These are phyloP conservation scores for Drosophila pallidifrons DNA, from an alignment of 1,140 invertebrate species.

Conservation along the genomic window DNA sequence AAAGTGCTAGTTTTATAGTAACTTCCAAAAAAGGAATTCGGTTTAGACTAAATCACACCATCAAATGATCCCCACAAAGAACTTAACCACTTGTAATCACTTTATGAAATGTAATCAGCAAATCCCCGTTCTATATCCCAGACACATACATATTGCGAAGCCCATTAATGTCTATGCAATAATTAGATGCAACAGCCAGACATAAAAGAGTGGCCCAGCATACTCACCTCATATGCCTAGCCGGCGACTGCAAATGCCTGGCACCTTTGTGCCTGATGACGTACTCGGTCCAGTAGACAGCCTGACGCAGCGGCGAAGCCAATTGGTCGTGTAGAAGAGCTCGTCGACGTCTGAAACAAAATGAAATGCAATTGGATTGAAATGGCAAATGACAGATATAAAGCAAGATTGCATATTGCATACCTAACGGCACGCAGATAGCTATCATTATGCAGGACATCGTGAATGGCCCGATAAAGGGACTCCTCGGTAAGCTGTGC, in stretches of 20 bases:
- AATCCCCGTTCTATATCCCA: no score
- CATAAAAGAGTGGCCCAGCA: not conserved
- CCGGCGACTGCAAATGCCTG: constrained; percentile 87
- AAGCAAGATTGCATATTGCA: constrained; percentile 49
- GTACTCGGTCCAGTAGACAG: constrained; percentile 89
- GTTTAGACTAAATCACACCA: no score
- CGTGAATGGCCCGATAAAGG: constrained; percentile 84
- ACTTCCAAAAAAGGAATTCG: no score
- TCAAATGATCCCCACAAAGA: no score
- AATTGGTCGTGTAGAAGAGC: constrained; percentile 87
- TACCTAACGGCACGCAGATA: constrained; percentile 81
- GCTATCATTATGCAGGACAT: constrained; percentile 85
- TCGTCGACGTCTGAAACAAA: constrained; percentile 77
- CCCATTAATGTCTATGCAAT: not conserved
- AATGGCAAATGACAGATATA: constrained; percentile 48
- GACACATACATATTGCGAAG: no score
- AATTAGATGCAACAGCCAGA: not conserved
- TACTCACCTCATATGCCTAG: constrained; percentile 85
- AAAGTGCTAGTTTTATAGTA: no score
- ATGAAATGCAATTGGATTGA: constrained; percentile 50
- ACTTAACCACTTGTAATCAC: no score
- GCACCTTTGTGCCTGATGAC: constrained; percentile 86
- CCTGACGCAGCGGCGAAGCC: constrained; percentile 86
- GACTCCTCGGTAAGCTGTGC: constrained; percentile 81
- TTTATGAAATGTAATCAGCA: no score